These are phyloP conservation scores for Ivindomyrus marchei DNA, from an alignment of 2,113 vertebrate species.

Conservation along the genomic window DNA sequence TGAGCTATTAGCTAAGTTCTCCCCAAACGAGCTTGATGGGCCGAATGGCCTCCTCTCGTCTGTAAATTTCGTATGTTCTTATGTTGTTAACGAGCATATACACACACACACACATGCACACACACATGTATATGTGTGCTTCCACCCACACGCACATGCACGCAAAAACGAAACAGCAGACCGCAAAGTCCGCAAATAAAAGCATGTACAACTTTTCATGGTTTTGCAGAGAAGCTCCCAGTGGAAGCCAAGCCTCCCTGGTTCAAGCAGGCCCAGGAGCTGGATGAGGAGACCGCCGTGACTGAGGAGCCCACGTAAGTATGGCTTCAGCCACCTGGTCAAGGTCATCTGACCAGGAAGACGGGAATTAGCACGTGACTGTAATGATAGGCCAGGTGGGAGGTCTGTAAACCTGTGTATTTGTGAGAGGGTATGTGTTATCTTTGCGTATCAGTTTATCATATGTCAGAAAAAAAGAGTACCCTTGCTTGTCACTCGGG, in stretches of 20 bases:
- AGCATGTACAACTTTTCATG: neutral
- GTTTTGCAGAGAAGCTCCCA: slow-evolving; percentile 73
- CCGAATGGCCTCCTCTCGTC: too few species aligned
- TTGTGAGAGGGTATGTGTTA: neutral
- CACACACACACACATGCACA: neutral
- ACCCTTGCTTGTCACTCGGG: too few species aligned
- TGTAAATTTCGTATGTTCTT: too few species aligned
- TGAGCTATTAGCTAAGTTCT: too few species aligned
- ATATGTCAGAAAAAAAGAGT: neutral
- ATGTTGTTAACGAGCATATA: too few species aligned
- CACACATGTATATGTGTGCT: neutral
- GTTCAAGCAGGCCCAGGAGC: slow-evolving; percentile 91
- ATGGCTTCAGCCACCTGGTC: neutral
- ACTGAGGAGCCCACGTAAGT: slow-evolving; percentile 92
- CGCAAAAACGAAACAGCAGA: neutral
- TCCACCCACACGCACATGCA: neutral
- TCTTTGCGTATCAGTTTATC: neutral
- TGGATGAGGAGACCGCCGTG: slow-evolving; percentile 74
- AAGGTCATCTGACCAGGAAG: neutral
- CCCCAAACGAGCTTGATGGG: too few species aligned
- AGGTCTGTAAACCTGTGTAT: neutral
- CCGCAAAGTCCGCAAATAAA: neutral
- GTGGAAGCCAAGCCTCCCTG: slow-evolving; percentile 89
- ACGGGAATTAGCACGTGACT: neutral
- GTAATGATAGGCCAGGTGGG: neutral